Evolutionary conservation across 2,797 vertebrate genomes (phyloP).

Genomic region (Euthynnus affinis): DNA sequence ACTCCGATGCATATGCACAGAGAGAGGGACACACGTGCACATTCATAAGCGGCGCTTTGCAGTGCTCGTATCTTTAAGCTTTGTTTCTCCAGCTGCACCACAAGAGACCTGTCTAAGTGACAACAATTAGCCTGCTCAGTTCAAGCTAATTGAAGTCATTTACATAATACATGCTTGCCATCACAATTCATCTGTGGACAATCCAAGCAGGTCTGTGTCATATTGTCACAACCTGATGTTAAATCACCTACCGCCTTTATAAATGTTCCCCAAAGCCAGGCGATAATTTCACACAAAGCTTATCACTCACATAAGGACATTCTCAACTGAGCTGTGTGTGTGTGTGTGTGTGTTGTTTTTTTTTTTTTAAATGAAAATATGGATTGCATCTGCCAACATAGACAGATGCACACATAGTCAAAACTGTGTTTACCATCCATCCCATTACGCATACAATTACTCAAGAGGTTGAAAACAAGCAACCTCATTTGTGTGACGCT

Average conservation of each 20-base stretch:
- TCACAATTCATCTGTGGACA: constrained; percentile 72
- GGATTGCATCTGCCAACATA: constrained; percentile 62
- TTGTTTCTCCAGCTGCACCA: constrained; percentile 60
- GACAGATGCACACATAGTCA: constrained; percentile 72
- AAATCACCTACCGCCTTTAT: constrained; percentile 37
- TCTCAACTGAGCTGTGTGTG: constrained; percentile 29
- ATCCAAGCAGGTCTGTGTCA: constrained; percentile 67
- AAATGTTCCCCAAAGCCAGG: constrained; percentile 58
- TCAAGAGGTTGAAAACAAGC: constrained; percentile 73
- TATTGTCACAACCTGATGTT: constrained; percentile 63
- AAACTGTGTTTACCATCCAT: constrained; percentile 71
- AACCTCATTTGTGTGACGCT: constrained; percentile 69
- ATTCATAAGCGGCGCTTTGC: constrained; percentile 23
- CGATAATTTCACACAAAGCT: constrained; percentile 53
- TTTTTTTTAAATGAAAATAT: constrained; percentile 59
- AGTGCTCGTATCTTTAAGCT: constrained; percentile 49
- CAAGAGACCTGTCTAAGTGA: constrained; percentile 77
- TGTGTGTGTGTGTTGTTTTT: constrained; percentile 3
- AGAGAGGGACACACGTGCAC: not conserved
- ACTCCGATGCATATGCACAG: constrained; percentile 6
- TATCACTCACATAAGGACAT: constrained; percentile 46
- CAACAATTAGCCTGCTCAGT: constrained; percentile 84
- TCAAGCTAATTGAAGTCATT: constrained; percentile 83
- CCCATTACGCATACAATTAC: constrained; percentile 80
- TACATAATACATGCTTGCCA: constrained; percentile 77